These are phyloP conservation scores for Aeoliscus strigatus DNA, from an alignment of 2,797 vertebrate genomes.

Conservation along the genomic window DNA sequence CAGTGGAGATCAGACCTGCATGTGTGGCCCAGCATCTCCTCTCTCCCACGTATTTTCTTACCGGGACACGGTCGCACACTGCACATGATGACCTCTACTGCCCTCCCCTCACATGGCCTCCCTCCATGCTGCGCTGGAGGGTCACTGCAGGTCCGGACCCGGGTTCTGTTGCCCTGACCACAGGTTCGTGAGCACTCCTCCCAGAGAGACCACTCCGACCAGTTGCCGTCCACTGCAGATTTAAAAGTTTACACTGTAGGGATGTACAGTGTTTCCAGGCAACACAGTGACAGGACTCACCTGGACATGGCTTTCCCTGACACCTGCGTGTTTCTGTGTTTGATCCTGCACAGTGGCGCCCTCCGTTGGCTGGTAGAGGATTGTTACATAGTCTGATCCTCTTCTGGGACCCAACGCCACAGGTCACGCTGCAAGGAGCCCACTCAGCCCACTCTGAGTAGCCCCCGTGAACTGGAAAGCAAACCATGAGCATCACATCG, in stretches of 20 bases:
- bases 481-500: background rate
- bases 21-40: no score
- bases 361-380: constrained; percentile 89
- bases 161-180: constrained; percentile 88
- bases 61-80: constrained; percentile 87
- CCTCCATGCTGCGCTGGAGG: constrained; percentile 83
- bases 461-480: constrained; percentile 84
- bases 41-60: constrained; percentile 57
- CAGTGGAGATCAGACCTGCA: no score
- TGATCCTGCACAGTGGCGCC: constrained; percentile 77
- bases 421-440: constrained; percentile 85
- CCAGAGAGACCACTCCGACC: constrained; percentile 93
- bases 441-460: constrained; percentile 90
- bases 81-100: constrained; percentile 83
- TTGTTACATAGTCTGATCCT: constrained; percentile 84
- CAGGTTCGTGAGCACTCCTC: constrained; percentile 92
- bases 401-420: constrained; percentile 84
- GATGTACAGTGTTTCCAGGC: no score
- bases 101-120: constrained; percentile 79
- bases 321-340: constrained; percentile 77
- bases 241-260: no score
- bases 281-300: constrained; percentile 67
- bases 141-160: constrained; percentile 83
- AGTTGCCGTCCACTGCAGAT: constrained; percentile 84
- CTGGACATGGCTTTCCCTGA: constrained; percentile 85